A percentile compares a stretch with the other conserved stretches of the same genome.
Conservation (phyloP, 2,888 invertebrate genomes). For the Seira sanloemensis region DNA sequence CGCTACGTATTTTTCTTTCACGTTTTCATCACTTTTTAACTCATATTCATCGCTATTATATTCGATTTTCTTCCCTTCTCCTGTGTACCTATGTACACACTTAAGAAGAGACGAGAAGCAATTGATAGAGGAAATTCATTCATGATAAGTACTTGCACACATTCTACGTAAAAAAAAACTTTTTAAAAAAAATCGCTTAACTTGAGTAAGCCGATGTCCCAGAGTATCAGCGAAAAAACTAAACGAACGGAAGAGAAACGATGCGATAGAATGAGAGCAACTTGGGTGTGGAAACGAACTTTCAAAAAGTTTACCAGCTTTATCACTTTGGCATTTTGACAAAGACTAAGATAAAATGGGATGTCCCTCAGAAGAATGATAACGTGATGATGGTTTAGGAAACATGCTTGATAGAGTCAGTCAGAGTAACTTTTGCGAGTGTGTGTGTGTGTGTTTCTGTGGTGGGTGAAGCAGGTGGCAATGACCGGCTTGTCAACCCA, state of each 20-base stretch:
- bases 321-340: slow-evolving; percentile 63
- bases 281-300: not conserved
- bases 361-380: slow-evolving; percentile 46
- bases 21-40: slow-evolving; percentile 44
- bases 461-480: slow-evolving; percentile 36
- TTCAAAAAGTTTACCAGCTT: slow-evolving; percentile 50
- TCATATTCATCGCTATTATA: not conserved
- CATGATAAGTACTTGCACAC: not conserved
- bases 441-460: too few species aligned
- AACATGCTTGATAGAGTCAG: slow-evolving; percentile 44
- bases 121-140: slow-evolving; percentile 18
- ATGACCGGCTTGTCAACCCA: slow-evolving; percentile 47
- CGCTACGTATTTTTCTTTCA: slow-evolving; percentile 2
- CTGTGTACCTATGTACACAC: slow-evolving; percentile 11
- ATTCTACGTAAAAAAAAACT: not conserved
- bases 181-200: not conserved
- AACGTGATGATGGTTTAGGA: slow-evolving; percentile 54
- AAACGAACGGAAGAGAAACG: not conserved
- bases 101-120: slow-evolving; percentile 23
- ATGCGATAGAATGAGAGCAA: not conserved
- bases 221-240: too few species aligned
- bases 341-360: slow-evolving; percentile 61
- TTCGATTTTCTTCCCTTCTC: not conserved
- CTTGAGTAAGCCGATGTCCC: not conserved
- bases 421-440: not conserved